Base-by-base conservation (phyloP, 2,888 invertebrate genomes). In the Dryocosmus kuriphilus region DNA sequence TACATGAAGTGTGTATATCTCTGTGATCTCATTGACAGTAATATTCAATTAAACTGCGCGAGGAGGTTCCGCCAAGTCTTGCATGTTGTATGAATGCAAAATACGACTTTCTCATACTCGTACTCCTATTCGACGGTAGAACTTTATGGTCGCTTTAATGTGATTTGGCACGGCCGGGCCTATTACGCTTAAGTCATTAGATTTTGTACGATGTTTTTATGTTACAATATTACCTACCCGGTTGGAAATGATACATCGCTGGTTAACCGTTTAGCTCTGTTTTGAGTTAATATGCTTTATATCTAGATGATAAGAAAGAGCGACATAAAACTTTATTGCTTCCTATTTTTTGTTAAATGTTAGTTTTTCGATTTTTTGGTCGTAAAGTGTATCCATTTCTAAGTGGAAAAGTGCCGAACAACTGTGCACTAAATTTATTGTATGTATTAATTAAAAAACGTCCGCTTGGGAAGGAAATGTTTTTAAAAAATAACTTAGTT, bases 111-210 rank as follows among this genome's bases (percentile, higher is more conserved):
- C 71, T 19, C n/a, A 1, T 51, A 27, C 46, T 51, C 51, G 27
- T n/a, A 22, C 22, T 14, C 4, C 41, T 41, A 41, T 4, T 30
- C 35, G 30, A 51, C n/a, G 51, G 46, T n/a, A 51, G 30, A 51
- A 71, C n/a, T 71, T 71, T 71, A 71, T 71, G n/a, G 46, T 51
- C 71, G 30, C 30, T 71, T 32, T 30, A 71, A 71, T 51, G 46
- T 14, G n/a, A 71, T 71, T 30, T 71, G 46, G 9, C 51, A 71
- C 32, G 30, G 16, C 41, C 30, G n/a, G 6, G 30, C 8, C n/a
- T n/a, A 6, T 57, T 57, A 5, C 24, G 14, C 57, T 57, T 57
- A 24, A 57, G 57, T 57, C 24, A 57, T 57, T 14, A 57, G 0
- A 27, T 24, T 57, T 57, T 14, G 24, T 24, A 1, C 24, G 14